These are phyloP conservation scores for Chelonus formosanus DNA, from an alignment of 2,888 invertebrate species.

Conservation along the genomic window DNA sequence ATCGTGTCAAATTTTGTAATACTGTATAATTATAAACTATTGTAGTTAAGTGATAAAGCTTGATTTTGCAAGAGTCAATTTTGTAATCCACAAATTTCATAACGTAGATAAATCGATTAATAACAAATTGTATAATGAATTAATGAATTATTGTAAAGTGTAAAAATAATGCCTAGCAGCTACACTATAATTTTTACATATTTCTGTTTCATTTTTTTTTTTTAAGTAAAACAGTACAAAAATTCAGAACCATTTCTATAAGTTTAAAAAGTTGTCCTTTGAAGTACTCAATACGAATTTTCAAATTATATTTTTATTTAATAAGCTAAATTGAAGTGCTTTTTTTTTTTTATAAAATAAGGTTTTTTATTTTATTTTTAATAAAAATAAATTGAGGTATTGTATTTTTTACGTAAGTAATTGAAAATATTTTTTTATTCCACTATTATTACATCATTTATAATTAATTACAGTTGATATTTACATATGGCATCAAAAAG, in stretches of 20 bases:
- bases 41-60: slow-evolving; percentile 37
- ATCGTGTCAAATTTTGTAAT: slow-evolving; percentile 34
- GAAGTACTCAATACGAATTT: too few species aligned
- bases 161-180: slow-evolving; percentile 60
- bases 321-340: too few species aligned
- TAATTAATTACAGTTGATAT: too few species aligned
- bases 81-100: slow-evolving; percentile 50
- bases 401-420: too few species aligned
- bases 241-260: too few species aligned
- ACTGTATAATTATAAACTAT: slow-evolving; percentile 23
- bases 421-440: too few species aligned
- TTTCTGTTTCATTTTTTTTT: background rate
- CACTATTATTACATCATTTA: too few species aligned
- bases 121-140: slow-evolving; percentile 47
- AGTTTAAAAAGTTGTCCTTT: slow-evolving; percentile 58
- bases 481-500: too few species aligned
- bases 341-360: too few species aligned
- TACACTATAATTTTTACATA: slow-evolving; percentile 49
- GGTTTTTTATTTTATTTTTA: too few species aligned
- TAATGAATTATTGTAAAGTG: slow-evolving; percentile 57
- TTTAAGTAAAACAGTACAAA: slow-evolving; percentile 39
- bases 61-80: slow-evolving; percentile 51
- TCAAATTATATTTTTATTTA: too few species aligned
- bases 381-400: too few species aligned
- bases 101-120: slow-evolving; percentile 44